Evolutionary conservation across 2,888 invertebrate species (phyloP), one percentile per base, ranked within the genome.

Genomic region (Clivina fossor): DNA sequence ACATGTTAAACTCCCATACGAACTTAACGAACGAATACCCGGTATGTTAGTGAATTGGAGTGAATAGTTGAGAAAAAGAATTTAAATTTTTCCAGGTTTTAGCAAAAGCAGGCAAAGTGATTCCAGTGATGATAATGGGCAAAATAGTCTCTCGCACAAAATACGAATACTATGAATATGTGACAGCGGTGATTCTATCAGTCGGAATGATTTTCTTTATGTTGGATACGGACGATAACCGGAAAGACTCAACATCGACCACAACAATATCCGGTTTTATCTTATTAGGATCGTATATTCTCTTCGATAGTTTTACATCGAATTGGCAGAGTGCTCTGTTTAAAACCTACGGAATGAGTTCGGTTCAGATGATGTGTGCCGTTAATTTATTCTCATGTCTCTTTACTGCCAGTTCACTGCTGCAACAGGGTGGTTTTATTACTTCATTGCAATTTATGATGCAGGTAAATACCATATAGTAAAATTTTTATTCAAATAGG

Each of bases 91-190:
- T 69, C 9, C 69, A 86, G 86, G 88, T 93, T 59, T 74, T 94
- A 61, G 93, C 95, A 0, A 99, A 99, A 76, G 95, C 98, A n/a
- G 95, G 93, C 62, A 99, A 99, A 78, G 90, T 95, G 63, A 92
- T 96, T 65, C 94, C 94, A 1, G 97, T 98, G 41, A 99, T 99
- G 98, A 71, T 96, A 68, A 98, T 99, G 97, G 96, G 97, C 16
- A 90, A 90, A 76, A 74, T 97, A 57, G 82, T 99, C 50, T 91
- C 93, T 0, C 84, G 85, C 58, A 86, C 86, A 68, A 87, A 88
- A 63, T 96, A 95, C 73, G 88, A 90, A 68, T 81, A 82, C 68
- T 89, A 93, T 70, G 98, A 99, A 74, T 99, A 98, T 74, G 79
- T 87, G 5, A 92, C 94, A 0, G 97, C 97, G 1, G 74, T 84